These are phyloP conservation scores for Trichopoda pennipes DNA, from an alignment of 2,888 invertebrate genomes.

Conservation along the genomic window DNA sequence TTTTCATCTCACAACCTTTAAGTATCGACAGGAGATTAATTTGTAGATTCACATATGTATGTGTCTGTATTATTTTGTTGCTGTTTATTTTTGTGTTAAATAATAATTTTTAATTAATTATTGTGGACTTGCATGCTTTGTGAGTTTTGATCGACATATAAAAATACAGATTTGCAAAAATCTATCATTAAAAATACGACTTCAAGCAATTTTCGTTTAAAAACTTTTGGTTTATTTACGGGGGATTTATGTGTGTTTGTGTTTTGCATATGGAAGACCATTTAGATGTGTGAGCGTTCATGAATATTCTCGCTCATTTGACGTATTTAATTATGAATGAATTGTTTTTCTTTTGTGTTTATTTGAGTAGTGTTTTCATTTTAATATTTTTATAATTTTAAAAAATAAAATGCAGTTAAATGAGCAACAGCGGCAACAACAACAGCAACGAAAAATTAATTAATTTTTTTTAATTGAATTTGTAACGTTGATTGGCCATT, in stretches of 20 bases:
- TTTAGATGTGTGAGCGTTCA: too few relatives aligned
- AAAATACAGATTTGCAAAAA: slow-evolving; percentile 32
- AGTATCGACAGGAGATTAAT: too few relatives aligned
- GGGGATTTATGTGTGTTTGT: too few relatives aligned
- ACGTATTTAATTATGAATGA: too few relatives aligned
- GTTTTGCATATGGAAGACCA: too few relatives aligned
- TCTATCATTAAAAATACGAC: slow-evolving; percentile 3
- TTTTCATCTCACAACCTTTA: too few relatives aligned
- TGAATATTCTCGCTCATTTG: too few relatives aligned
- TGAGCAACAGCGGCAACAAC: background rate
- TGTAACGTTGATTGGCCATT: slow-evolving; percentile 58
- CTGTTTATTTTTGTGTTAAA: background rate
- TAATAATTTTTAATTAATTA: slow-evolving; percentile 43
- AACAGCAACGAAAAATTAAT: slow-evolving; percentile 16
- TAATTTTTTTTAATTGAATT: slow-evolving; percentile 61
- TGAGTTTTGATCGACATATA: slow-evolving; percentile 39
- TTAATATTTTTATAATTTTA: slow-evolving; percentile 14
- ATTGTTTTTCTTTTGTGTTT: too few relatives aligned
- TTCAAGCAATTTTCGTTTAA: too few relatives aligned
- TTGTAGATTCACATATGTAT: background rate
- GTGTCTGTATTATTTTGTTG: background rate
- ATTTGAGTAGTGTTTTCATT: background rate
- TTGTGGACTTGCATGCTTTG: slow-evolving; percentile 49
- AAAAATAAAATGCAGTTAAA: slow-evolving; percentile 20
- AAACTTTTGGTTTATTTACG: too few relatives aligned